Evolutionary conservation across 2,113 vertebrate species (phyloP).

Genomic region (Tor tambroides): DNA sequence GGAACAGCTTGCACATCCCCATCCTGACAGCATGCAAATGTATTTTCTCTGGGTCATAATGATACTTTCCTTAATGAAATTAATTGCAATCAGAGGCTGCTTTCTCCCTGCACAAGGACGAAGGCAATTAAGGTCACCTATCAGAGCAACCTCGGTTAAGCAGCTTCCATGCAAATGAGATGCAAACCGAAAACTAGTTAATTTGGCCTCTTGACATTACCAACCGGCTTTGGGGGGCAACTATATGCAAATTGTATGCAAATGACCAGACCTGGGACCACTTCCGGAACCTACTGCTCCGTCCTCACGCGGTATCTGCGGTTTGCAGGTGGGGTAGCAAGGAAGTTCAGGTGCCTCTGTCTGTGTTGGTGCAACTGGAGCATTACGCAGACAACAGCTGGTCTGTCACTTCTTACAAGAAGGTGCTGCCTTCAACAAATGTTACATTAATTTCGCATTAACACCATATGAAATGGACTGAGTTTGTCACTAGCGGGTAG

Average conservation of each 20-base stretch:
- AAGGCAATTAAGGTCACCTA: constrained; percentile 72
- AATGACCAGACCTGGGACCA: constrained; percentile 69
- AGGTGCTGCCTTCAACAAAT: not conserved
- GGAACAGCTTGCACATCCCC: constrained; percentile 75
- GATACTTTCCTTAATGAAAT: constrained; percentile 76
- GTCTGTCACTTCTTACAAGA: constrained; percentile 13
- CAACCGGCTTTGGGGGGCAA: constrained; percentile 71
- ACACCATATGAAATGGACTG: not conserved
- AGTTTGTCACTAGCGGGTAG: not conserved
- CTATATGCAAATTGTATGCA: constrained; percentile 81
- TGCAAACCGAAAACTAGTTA: constrained; percentile 80
- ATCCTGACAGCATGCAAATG: constrained; percentile 75
- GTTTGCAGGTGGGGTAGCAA: constrained; percentile 62
- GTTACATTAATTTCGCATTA: constrained; percentile 6
- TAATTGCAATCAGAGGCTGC: constrained; percentile 68
- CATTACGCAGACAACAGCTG: constrained; percentile 31
- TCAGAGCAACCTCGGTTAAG: constrained; percentile 76
- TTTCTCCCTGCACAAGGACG: constrained; percentile 62
- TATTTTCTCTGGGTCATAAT: constrained; percentile 67
- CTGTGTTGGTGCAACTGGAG: constrained; percentile 38
- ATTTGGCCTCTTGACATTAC: constrained; percentile 81
- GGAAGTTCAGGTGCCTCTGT: constrained; percentile 56
- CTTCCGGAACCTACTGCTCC: constrained; percentile 59
- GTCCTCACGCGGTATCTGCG: constrained; percentile 67
- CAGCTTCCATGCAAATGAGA: constrained; percentile 78